A percentile compares a stretch with the other conserved stretches of the same genome.
Evolutionary conservation across 1,140 invertebrate genomes (phyloP).

Genomic region (Drosophila cardini): DNA sequence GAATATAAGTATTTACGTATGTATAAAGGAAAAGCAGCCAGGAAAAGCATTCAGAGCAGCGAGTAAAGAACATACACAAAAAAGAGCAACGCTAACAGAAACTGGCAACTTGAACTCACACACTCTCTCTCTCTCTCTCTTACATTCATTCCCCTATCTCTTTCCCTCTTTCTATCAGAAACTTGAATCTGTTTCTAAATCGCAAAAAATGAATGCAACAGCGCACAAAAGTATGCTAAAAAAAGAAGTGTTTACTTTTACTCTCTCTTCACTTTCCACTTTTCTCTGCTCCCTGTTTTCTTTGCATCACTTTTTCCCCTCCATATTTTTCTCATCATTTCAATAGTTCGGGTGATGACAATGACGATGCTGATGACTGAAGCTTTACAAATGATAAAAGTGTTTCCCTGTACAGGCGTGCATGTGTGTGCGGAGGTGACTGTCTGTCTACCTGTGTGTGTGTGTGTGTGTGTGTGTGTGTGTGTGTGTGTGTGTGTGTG

Average conservation of each 20-base stretch:
- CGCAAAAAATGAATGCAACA: slow-evolving; percentile 17
- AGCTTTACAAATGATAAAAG: slow-evolving; percentile 22
- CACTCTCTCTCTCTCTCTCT: slow-evolving; percentile 1
- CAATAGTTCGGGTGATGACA: slow-evolving; percentile 68
- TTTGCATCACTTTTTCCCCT: not conserved
- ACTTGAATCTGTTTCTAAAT: slow-evolving; percentile 24
- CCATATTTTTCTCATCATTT: slow-evolving; percentile 32
- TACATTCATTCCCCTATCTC: too few species aligned
- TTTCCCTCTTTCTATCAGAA: not conserved
- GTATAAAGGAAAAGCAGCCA: not conserved
- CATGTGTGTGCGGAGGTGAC: not conserved
- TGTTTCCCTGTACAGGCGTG: not conserved
- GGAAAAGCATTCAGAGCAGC: too few species aligned
- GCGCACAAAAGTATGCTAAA: slow-evolving; percentile 61
- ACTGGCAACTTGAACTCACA: slow-evolving; percentile 5
- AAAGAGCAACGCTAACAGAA: slow-evolving; percentile 49
- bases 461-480: not conserved
- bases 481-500: slow-evolving; percentile 2
- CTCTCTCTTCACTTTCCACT: not conserved
- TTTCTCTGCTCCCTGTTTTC: not conserved
- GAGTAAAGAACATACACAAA: slow-evolving; percentile 18
- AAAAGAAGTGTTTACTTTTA: slow-evolving; percentile 34
- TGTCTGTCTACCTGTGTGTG: not conserved
- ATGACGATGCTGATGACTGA: slow-evolving; percentile 46
- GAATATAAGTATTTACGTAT: slow-evolving; percentile 45